phyloP scores from a whole-genome alignment of 2,888 invertebrate genomes.

The Hypsopygia costalis region DNA sequence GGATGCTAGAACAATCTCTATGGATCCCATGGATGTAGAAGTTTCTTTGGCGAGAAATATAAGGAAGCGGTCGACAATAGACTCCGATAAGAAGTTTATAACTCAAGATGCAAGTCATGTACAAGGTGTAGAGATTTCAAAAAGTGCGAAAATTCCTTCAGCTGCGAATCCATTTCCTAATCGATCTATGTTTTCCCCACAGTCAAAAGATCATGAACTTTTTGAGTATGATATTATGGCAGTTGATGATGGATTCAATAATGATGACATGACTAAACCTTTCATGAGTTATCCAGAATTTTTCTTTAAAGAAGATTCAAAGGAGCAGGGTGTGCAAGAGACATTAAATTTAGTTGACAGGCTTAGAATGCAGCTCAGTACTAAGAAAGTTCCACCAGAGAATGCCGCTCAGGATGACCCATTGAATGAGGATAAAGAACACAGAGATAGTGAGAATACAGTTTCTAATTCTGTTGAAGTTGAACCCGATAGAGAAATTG shows the following conservation, averaged over 20 bases:
- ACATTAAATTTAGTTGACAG: constrained; percentile 92
- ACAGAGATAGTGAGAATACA: constrained; percentile 31
- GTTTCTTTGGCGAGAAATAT: constrained; percentile 43
- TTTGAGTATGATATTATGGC: constrained; percentile 83
- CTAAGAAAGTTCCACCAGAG: constrained; percentile 82
- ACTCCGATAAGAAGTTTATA: constrained; percentile 63
- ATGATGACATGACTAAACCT: constrained; percentile 83
- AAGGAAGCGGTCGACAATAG: constrained; percentile 51
- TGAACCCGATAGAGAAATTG: constrained; percentile 34
- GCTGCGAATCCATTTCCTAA: constrained; percentile 65
- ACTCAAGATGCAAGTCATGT: constrained; percentile 64
- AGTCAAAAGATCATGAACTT: constrained; percentile 82
- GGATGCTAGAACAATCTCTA: constrained; percentile 64
- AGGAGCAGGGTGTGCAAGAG: constrained; percentile 89
- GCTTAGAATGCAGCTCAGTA: constrained; percentile 85
- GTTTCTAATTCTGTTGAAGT: constrained; percentile 35
- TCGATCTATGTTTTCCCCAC: constrained; percentile 87
- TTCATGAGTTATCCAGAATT: constrained; percentile 84
- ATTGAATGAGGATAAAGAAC: constrained; percentile 39
- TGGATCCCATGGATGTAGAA: constrained; percentile 58
- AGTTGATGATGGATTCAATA: constrained; percentile 84
- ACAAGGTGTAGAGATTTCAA: constrained; percentile 70
- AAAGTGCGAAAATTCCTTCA: constrained; percentile 73
- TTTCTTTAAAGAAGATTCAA: constrained; percentile 88
- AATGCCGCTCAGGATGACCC: constrained; percentile 61